Evolutionary conservation across 2,113 vertebrate species (phyloP).

Genomic region (Burhinus oedicnemus): DNA sequence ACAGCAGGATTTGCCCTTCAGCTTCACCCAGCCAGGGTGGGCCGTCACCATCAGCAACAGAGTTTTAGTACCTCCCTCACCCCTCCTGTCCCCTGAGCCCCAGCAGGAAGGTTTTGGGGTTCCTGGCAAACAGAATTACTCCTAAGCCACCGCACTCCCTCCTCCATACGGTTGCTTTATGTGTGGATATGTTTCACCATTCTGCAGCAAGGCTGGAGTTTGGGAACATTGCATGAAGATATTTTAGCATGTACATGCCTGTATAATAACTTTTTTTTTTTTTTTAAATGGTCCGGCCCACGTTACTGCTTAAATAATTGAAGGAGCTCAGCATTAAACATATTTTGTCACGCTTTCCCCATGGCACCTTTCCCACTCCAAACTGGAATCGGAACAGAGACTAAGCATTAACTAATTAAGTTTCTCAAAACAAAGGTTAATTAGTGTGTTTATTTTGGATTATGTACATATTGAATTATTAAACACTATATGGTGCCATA

Average conservation of each 20-base stretch:
- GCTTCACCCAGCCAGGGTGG: neutral
- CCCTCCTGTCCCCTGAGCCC: neutral
- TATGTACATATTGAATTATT: constrained; percentile 31
- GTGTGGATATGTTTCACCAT: neutral
- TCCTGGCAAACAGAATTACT: neutral
- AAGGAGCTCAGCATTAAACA: constrained; percentile 52
- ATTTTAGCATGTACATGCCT: constrained; percentile 22
- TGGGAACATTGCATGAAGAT: neutral
- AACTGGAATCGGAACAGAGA: constrained; percentile 47
- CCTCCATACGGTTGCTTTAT: neutral
- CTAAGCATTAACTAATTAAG: constrained; percentile 59
- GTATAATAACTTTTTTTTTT: neutral
- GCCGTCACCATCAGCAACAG: neutral
- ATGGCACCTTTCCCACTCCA: constrained; percentile 56
- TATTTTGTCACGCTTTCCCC: constrained; percentile 48
- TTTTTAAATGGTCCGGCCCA: constrained; percentile 35
- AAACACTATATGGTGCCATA: constrained; percentile 16
- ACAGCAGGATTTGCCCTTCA: neutral
- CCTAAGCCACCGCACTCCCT: neutral
- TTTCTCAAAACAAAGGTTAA: constrained; percentile 69
- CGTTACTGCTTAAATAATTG: constrained; percentile 52
- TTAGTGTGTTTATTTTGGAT: constrained; percentile 65
- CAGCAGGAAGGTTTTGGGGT: neutral
- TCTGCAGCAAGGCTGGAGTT: neutral
- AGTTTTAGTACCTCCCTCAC: neutral